Base-by-base conservation (phyloP, 2,113 vertebrate species). In the Sisor rabdophorus region DNA sequence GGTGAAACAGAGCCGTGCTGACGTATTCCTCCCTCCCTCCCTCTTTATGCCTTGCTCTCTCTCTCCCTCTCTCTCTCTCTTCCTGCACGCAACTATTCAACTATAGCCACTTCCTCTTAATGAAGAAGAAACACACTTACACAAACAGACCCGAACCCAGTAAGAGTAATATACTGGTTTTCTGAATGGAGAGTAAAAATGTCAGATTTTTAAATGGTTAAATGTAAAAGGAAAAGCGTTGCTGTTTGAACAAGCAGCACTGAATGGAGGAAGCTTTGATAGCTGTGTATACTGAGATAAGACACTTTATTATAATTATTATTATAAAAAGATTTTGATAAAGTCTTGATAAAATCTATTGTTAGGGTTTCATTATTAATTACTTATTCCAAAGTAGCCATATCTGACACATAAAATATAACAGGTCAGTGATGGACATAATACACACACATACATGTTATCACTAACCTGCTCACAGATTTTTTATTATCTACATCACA, bases 41-140 rank as follows among this genome's bases (percentile, higher is more conserved):
- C 77, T 78, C 59, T 79, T 10, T 44, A 6, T 44, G 6, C 83
- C 87, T 55, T 76, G 56, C 81, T 78, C 30, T 24, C 59, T 64
- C 65, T 80, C 82, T 73, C 61, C 36, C 76, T 63, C 63, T 73
- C 52, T 58, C 53, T 70, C 80, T 71, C 87, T 90, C 91, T 93
- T 93, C 93, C 92, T 92, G 90, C 87, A 76, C 85, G 83, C 81
- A 16, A 86, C 81, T 82, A 83, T 82, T 88, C 82, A 85, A 87
- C 80, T 81, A 69, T 69, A 83, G 88, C 89, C 91, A 93, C 93
- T 95, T 97, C 95, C 95, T 95, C 92, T 93, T 82, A 58, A 81
- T 74, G 80, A 85, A 80, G 85, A 73, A 82, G 88, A 82, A 56
- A 82, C 78, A 79, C 71, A 81, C 22, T 50, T 15, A 17, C 64